Conservation (phyloP, 2,888 invertebrate genomes). For the Leucophenga maculata region DNA sequence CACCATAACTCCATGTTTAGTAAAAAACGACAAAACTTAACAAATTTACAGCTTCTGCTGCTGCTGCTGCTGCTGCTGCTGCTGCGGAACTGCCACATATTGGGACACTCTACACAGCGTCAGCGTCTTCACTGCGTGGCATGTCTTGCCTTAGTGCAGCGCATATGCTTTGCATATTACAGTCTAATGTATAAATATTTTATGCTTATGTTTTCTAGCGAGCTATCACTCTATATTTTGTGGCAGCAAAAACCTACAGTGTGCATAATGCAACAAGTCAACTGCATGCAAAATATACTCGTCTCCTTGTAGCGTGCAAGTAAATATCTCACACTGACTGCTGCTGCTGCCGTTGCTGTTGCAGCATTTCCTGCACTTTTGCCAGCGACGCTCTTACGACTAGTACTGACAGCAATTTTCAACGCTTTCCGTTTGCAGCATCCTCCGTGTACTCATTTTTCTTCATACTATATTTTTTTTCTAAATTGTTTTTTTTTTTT, state of each 20-base stretch:
- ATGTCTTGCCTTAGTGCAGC: not conserved
- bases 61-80: too few relatives aligned
- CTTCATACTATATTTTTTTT: not conserved
- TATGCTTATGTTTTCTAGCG: not conserved
- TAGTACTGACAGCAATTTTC: slow-evolving; percentile 23
- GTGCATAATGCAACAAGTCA: slow-evolving; percentile 60
- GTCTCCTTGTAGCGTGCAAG: not conserved
- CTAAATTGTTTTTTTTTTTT: slow-evolving; percentile 1
- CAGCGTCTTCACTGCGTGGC: not conserved
- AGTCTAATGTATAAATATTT: not conserved
- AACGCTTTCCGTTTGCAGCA: slow-evolving; percentile 12
- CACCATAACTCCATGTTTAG: too few relatives aligned
- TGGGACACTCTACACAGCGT: too few relatives aligned
- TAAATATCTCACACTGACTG: slow-evolving; percentile 9
- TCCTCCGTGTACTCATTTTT: not conserved
- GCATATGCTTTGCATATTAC: not conserved
- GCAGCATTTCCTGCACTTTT: not conserved
- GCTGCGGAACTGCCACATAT: too few relatives aligned
- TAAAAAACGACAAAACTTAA: too few relatives aligned
- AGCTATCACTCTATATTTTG: slow-evolving; percentile 20
- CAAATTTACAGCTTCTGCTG: too few relatives aligned
- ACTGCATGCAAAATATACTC: slow-evolving; percentile 17
- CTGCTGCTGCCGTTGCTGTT: not conserved
- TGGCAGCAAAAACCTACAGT: slow-evolving; percentile 27
- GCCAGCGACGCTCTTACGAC: too few relatives aligned